Conservation (phyloP, 2,888 invertebrate species). For the Idaea aversata region DNA sequence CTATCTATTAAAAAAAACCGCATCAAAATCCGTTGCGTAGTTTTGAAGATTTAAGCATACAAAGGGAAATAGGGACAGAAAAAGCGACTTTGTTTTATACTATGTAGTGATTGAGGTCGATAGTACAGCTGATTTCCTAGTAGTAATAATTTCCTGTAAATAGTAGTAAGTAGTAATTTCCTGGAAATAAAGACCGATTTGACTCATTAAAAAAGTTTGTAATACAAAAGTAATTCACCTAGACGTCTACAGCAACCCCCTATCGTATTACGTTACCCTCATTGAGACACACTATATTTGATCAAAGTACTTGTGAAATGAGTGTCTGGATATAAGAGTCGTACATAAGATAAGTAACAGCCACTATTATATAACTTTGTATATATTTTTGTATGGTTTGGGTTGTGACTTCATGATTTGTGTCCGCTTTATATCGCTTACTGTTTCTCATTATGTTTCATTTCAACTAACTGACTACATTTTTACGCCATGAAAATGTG, state of each 20-base stretch:
- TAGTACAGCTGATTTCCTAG: too few relatives aligned
- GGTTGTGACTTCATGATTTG: not conserved
- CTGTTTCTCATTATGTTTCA: not conserved
- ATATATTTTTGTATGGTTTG: not conserved
- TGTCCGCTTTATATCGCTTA: not conserved
- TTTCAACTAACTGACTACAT: not conserved
- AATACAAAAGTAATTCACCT: too few relatives aligned
- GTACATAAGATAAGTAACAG: slow-evolving; percentile 13
- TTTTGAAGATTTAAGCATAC: too few relatives aligned
- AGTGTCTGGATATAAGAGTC: not conserved
- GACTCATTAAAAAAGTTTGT: too few relatives aligned
- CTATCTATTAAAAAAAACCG: too few relatives aligned
- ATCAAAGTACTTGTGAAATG: not conserved
- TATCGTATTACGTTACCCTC: not conserved
- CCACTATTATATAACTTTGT: not conserved
- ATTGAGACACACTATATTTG: not conserved
- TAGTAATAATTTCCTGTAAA: too few relatives aligned
- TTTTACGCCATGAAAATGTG: slow-evolving; percentile 2
- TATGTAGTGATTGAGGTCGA: too few relatives aligned
- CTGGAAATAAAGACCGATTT: too few relatives aligned
- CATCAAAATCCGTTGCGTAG: too few relatives aligned
- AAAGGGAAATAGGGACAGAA: too few relatives aligned
- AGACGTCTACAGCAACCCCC: not conserved
- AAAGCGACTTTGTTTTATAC: too few relatives aligned
- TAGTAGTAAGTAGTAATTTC: too few relatives aligned